A percentile compares a stretch with the other conserved stretches of the same genome.
Evolutionary conservation across 2,888 invertebrate species (phyloP).

Genomic region (Hypomecis atomaria): DNA sequence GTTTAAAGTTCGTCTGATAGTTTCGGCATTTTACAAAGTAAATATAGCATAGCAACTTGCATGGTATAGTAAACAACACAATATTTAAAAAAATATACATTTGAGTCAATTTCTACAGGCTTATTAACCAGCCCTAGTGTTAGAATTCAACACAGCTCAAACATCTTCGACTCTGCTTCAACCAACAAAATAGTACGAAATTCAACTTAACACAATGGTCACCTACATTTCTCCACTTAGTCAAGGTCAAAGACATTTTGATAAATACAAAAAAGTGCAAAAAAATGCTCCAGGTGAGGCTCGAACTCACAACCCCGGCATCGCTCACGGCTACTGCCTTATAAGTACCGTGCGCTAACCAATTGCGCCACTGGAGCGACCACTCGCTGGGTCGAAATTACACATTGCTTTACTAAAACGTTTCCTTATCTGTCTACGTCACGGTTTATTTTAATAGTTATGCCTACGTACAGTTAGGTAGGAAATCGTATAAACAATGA

Average conservation of each 20-base stretch:
- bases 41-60: too few relatives aligned
- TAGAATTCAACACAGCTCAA: too few relatives aligned
- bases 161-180: too few relatives aligned
- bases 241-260: not conserved
- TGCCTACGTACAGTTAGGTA: conserved; percentile 3
- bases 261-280: conserved; percentile 8
- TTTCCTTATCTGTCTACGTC: conserved; percentile 13
- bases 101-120: too few relatives aligned
- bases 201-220: too few relatives aligned
- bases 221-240: too few relatives aligned
- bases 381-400: conserved; percentile 26
- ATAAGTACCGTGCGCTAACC: conserved; percentile 99
- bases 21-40: too few relatives aligned
- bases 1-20: too few relatives aligned
- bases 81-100: too few relatives aligned
- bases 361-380: conserved; percentile 99
- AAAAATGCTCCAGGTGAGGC: conserved; percentile 97
- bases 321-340: conserved; percentile 98
- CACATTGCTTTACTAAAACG: not conserved
- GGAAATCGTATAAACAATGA: not conserved
- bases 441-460: not conserved
- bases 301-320: conserved; percentile 99
- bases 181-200: not conserved
- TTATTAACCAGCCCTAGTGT: too few relatives aligned
- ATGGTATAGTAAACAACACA: too few relatives aligned